Percentiles rank a stretch among this genome's conserved stretches.
Evolutionary conservation across 2,797 vertebrate species (phyloP).

Genomic region (Siniperca scherzeri): DNA sequence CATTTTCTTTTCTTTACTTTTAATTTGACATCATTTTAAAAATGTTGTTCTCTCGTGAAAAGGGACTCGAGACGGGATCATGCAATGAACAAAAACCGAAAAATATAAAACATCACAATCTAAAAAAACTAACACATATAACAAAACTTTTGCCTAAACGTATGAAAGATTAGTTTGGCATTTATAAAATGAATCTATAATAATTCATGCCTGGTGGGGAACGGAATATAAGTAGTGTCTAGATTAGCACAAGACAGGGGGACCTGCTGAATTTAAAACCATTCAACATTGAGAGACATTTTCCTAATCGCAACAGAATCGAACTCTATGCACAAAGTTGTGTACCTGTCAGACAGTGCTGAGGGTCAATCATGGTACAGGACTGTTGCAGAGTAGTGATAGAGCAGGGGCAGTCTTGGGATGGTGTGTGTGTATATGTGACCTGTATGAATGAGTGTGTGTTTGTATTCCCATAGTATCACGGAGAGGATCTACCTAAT

Average conservation of each 20-base stretch:
- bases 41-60: slow-evolving; percentile 62
- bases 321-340: slow-evolving; percentile 89
- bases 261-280: slow-evolving; percentile 69
- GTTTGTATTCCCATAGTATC: slow-evolving; percentile 56
- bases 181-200: slow-evolving; percentile 76
- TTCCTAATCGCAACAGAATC: slow-evolving; percentile 77
- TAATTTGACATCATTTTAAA: slow-evolving; percentile 53
- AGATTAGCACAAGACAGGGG: slow-evolving; percentile 81
- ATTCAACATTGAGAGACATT: slow-evolving; percentile 70
- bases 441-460: slow-evolving; percentile 34
- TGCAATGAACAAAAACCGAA: slow-evolving; percentile 80
- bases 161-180: slow-evolving; percentile 79
- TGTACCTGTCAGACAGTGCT: slow-evolving; percentile 74
- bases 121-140: slow-evolving; percentile 75
- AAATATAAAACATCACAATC: slow-evolving; percentile 80
- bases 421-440: slow-evolving; percentile 29
- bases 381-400: slow-evolving; percentile 57
- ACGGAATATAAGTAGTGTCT: slow-evolving; percentile 62
- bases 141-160: slow-evolving; percentile 70
- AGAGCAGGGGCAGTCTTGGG: slow-evolving; percentile 59
- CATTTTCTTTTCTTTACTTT: slow-evolving; percentile 42
- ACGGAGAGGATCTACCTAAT: slow-evolving; percentile 75
- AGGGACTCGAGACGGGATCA: slow-evolving; percentile 73
- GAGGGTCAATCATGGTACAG: slow-evolving; percentile 79
- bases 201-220: slow-evolving; percentile 57